A percentile compares a stretch with the other conserved stretches of the same genome.
Evolutionary conservation across 2,113 vertebrate genomes (phyloP).

Genomic region (Hydropotes inermis): DNA sequence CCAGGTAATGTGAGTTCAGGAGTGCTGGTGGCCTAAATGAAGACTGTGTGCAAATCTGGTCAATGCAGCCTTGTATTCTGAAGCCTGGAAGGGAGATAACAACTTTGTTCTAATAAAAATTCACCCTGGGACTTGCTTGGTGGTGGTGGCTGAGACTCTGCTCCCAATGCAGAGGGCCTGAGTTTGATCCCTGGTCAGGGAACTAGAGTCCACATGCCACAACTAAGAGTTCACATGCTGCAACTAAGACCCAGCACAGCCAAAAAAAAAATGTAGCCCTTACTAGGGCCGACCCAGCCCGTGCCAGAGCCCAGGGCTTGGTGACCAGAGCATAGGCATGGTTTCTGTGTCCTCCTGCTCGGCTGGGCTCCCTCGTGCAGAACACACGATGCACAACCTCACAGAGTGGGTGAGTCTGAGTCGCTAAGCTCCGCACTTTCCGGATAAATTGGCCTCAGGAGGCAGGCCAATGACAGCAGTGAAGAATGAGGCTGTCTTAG

Average conservation of each 20-base stretch:
- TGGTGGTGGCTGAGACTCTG: background rate
- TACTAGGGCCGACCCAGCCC: background rate
- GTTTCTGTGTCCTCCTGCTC: background rate
- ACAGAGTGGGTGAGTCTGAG: background rate
- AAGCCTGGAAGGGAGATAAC: background rate
- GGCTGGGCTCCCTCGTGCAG: background rate
- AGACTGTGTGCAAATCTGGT: background rate
- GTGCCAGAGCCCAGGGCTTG: background rate
- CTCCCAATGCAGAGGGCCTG: background rate
- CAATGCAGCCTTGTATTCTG: background rate
- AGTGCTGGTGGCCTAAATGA: background rate
- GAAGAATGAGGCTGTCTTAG: background rate
- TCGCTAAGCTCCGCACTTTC: background rate
- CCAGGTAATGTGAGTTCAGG: background rate
- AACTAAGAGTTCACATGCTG: background rate
- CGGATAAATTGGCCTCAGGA: background rate
- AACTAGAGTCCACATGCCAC: background rate
- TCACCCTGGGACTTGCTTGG: accelerated
- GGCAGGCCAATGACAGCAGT: background rate
- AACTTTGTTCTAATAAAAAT: background rate
- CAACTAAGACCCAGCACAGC: background rate
- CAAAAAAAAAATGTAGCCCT: background rate
- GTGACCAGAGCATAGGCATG: background rate
- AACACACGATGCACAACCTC: background rate
- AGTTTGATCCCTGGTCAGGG: background rate